Evolutionary conservation across 37 sponge, comb jelly and placozoan genomes (phyloP).

Genomic region (Halichondria panicea): DNA sequence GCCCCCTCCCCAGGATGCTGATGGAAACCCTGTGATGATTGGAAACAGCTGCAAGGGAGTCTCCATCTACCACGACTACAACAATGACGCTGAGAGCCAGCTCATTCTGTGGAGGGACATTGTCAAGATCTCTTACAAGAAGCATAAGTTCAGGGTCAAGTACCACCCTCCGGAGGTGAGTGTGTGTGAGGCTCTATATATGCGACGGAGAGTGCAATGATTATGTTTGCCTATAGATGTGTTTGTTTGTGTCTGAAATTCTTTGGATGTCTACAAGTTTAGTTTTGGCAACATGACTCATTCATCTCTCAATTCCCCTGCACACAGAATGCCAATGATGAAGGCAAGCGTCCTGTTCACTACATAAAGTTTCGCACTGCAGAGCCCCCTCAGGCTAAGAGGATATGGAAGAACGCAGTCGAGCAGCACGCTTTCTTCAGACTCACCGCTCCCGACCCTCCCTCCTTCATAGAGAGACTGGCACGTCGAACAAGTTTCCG

Average conservation of each 20-base stretch:
- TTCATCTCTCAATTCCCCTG: no score
- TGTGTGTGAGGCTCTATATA: no score
- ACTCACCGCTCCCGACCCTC: conserved; percentile 40
- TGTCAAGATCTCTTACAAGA: conserved; percentile 78
- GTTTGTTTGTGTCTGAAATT: no score
- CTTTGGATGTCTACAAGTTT: no score
- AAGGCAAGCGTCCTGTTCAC: background rate
- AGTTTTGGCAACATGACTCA: no score
- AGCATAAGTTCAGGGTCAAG: conserved; percentile 47
- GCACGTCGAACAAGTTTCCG: conserved; percentile 53
- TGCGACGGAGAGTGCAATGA: no score
- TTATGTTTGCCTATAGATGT: no score
- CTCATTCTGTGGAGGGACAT: conserved; percentile 55
- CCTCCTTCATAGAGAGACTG: conserved; percentile 10
- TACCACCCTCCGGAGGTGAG: conserved; percentile 25
- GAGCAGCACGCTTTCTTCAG: conserved; percentile 91
- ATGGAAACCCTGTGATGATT: conserved; percentile 2
- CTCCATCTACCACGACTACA: conserved; percentile 28
- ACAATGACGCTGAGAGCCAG: background rate
- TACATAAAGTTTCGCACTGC: conserved; percentile 38
- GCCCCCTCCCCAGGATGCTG: conserved; percentile 19
- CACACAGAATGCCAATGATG: no score
- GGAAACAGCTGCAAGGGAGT: conserved; percentile 38
- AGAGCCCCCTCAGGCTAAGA: conserved; percentile 55
- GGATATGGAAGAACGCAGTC: conserved; percentile 81